Conservation (phyloP, 2,888 invertebrate species). For the Meta bourneti region DNA sequence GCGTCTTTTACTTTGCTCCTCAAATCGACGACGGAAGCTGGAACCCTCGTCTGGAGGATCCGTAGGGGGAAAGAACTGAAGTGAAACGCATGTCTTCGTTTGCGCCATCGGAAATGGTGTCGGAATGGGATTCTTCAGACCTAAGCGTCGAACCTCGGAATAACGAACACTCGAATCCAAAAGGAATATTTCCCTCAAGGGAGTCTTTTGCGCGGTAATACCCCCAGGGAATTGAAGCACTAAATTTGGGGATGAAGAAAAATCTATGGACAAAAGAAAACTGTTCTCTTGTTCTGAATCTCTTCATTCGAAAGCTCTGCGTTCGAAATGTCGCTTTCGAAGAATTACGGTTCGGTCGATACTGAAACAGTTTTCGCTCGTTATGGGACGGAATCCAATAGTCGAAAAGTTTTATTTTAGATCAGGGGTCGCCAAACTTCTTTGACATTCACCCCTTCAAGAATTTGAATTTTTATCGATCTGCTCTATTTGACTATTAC, state of each 20-base stretch:
- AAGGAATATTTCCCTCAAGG: not conserved
- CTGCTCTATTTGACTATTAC: too few species aligned
- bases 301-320: not conserved
- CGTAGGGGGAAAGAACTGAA: too few species aligned
- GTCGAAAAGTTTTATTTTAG: too few species aligned
- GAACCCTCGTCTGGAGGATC: not conserved
- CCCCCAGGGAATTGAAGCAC: not conserved
- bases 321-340: not conserved
- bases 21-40: not conserved
- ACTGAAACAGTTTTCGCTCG: not conserved
- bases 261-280: not conserved
- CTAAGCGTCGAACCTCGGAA: not conserved
- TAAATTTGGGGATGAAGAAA: not conserved
- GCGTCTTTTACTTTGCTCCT: not conserved
- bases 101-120: too few species aligned
- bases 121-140: too few species aligned
- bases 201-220: not conserved
- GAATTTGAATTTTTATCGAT: too few species aligned
- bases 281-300: not conserved
- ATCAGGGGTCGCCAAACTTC: too few species aligned
- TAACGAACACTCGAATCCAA: not conserved
- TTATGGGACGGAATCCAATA: not conserved
- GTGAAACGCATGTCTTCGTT: too few species aligned
- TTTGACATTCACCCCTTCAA: too few species aligned
- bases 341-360: not conserved